Evolutionary conservation across 2,113 vertebrate genomes (phyloP), one percentile per base, ranked within the genome.

Genomic region (Peucedramus taeniatus): DNA sequence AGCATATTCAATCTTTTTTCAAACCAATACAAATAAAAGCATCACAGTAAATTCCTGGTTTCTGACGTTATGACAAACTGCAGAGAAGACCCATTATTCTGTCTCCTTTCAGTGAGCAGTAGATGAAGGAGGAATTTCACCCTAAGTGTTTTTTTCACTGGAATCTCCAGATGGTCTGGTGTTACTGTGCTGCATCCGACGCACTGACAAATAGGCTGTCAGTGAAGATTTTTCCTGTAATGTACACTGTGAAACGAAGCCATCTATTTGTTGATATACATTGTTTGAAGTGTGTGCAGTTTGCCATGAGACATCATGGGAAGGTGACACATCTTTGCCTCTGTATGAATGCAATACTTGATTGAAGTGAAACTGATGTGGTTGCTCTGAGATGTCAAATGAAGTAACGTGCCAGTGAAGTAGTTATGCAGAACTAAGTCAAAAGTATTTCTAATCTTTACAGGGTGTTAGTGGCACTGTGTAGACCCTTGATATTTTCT

Each of bases 121-220:
- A 96, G 68, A 91, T 10, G 8, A 95, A 90, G 71, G 39, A 94
- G 50, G 90, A 96, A 92, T 95, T 93, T 94, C 85, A 94, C 71
- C 94, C 75, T 60, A 68, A 89, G 69, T 91, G 50, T 31, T 94
- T 90, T 89, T 89, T 78, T 44, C 69, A 24, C 59, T 94, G 83
- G 79, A 90, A 70, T 56, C 90, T 97, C 96, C 95, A 96, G 95
- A 96, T 96, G 94, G 93, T 93, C 54, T 96, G 64, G 82, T 96
- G 90, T 85, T 94, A 93, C 87, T 80, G 85, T 63, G 82, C 84
- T 94, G 94, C 90, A 96, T 94, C 78, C 12, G 14, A 95, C 20
- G 1, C 94, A 74, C 82, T 96, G 94, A 94, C 94, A 96, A 97
- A 96, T 96, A 97, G 90, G 79, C 93, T 97, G 93, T 86, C 94